Evolutionary conservation across 2,113 vertebrate genomes (phyloP).

Genomic region (Varanus komodoensis): DNA sequence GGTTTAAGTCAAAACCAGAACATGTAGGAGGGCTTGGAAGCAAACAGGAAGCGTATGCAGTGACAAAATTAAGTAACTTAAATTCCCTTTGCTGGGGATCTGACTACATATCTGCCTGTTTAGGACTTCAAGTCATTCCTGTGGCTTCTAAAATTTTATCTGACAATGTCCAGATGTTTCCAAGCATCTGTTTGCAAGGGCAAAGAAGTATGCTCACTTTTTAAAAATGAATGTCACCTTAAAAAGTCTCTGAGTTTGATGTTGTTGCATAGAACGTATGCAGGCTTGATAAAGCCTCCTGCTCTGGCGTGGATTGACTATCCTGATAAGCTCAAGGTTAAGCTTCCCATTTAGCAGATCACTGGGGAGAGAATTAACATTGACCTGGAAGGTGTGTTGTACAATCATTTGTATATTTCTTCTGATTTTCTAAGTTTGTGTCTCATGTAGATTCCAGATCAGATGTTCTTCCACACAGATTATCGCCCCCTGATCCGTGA

Average conservation of each 20-base stretch:
- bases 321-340: neutral
- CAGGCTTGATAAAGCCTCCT: neutral
- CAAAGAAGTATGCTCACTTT: neutral
- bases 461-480: slow-evolving; percentile 99
- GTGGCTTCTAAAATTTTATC: neutral
- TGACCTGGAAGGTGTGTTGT: neutral
- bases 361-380: neutral
- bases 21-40: neutral
- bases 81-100: neutral
- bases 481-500: slow-evolving; percentile 98
- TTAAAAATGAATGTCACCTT: neutral
- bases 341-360: neutral
- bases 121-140: neutral
- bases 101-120: neutral
- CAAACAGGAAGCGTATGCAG: neutral
- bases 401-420: neutral
- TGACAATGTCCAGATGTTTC: neutral
- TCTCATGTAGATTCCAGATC: slow-evolving; percentile 91
- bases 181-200: neutral
- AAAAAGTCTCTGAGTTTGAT: neutral
- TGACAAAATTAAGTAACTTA: neutral
- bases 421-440: slow-evolving; percentile 23
- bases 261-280: neutral
- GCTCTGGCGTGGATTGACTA: neutral
- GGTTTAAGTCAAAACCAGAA: neutral